Percentiles rank a stretch among this genome's conserved stretches.
Conservation (phyloP, 2,113 vertebrate species). For the Heterochromis multidens region DNA sequence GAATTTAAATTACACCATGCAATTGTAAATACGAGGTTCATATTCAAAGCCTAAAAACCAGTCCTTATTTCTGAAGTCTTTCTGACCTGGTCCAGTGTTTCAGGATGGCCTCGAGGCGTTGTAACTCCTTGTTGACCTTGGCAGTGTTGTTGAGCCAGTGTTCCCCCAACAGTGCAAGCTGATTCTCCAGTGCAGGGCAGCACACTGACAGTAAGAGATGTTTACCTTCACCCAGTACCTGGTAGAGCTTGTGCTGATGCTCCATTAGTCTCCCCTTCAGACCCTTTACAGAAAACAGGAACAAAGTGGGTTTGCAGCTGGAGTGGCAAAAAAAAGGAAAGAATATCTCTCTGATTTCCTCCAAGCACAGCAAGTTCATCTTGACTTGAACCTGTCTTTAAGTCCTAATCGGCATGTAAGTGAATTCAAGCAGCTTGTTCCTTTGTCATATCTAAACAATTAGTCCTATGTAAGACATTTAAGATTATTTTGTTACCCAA, state of each 20-base stretch:
- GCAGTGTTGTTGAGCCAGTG: slow-evolving; percentile 86
- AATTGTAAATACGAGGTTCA: background rate
- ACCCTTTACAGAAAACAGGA: slow-evolving; percentile 66
- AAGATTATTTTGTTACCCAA: background rate
- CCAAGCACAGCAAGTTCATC: background rate
- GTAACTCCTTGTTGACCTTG: slow-evolving; percentile 88
- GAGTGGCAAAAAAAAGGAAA: background rate
- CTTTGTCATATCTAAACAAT: background rate
- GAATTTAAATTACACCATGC: rapidly evolving
- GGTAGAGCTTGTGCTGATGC: slow-evolving; percentile 88
- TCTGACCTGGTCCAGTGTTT: slow-evolving; percentile 94
- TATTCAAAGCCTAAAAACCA: background rate
- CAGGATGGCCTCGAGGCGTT: slow-evolving; percentile 88
- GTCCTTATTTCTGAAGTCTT: background rate
- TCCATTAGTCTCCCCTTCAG: slow-evolving; percentile 84
- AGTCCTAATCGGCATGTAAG: background rate
- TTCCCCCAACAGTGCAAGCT: slow-evolving; percentile 87
- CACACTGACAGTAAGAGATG: slow-evolving; percentile 85
- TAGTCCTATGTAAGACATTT: background rate
- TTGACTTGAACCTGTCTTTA: background rate
- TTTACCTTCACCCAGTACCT: slow-evolving; percentile 90
- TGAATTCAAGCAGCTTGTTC: rapidly evolving
- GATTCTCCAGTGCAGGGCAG: slow-evolving; percentile 86
- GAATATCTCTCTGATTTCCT: background rate
- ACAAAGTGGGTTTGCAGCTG: background rate